Conservation (phyloP, 2,113 vertebrate species). For the Sinocyclocheilus rhinocerous region DNA sequence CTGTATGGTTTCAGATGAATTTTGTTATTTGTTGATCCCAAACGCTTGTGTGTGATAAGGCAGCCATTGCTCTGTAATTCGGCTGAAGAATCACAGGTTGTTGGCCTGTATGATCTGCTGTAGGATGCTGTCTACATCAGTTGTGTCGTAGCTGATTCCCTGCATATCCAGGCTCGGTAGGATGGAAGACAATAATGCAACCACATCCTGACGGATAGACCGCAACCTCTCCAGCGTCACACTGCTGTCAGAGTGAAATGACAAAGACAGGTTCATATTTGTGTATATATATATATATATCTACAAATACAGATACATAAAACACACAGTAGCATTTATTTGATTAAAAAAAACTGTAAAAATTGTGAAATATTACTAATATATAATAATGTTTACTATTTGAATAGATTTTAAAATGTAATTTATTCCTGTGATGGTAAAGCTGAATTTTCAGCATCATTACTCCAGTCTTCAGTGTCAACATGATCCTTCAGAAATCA, state of each 20-base stretch:
- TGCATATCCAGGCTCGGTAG: slow-evolving; percentile 80
- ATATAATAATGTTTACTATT: no score
- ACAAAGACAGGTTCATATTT: background rate
- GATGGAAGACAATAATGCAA: slow-evolving; percentile 78
- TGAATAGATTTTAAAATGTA: no score
- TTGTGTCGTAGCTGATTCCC: slow-evolving; percentile 76
- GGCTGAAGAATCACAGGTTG: slow-evolving; percentile 44
- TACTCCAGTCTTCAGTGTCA: no score
- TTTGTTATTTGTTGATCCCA: no score
- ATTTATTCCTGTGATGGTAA: no score
- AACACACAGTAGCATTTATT: no score
- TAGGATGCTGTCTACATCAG: slow-evolving; percentile 80
- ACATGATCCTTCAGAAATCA: no score
- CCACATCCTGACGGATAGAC: slow-evolving; percentile 74
- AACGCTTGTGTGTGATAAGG: background rate
- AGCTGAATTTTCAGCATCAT: no score
- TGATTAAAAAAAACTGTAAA: no score
- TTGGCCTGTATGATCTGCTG: slow-evolving; percentile 82
- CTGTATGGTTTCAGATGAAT: background rate
- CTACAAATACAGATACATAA: no score
- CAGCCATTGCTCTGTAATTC: background rate
- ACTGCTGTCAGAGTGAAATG: slow-evolving; percentile 60
- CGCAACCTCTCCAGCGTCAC: slow-evolving; percentile 70
- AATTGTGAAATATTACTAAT: no score
- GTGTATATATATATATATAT: no score